A percentile compares a stretch with the other conserved stretches of the same genome.
These are phyloP conservation scores for Amniataba percoides DNA, from an alignment of 2,797 vertebrate species.

Conservation along the genomic window DNA sequence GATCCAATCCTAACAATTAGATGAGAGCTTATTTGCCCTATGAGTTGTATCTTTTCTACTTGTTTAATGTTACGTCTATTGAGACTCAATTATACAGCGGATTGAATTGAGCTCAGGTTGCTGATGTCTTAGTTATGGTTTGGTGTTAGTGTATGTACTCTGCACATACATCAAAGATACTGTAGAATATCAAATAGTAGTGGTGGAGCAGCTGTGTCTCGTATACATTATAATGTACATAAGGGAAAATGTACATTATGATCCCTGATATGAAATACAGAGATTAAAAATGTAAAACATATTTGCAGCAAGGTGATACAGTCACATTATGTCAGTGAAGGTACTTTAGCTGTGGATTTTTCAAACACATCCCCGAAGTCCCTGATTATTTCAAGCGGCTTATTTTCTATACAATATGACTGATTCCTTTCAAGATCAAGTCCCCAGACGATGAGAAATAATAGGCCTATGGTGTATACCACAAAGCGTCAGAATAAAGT, in stretches of 20 bases:
- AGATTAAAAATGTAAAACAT: slow-evolving; percentile 31
- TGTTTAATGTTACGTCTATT: slow-evolving; percentile 63
- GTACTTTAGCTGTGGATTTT: slow-evolving; percentile 63
- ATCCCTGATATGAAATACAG: slow-evolving; percentile 9
- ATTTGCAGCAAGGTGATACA: slow-evolving; percentile 21
- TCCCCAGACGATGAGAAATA: slow-evolving; percentile 61
- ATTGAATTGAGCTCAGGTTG: slow-evolving; percentile 46
- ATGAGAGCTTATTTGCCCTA: slow-evolving; percentile 44
- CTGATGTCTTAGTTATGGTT: slow-evolving; percentile 50
- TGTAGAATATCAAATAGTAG: slow-evolving; percentile 48
- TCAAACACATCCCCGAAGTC: slow-evolving; percentile 56
- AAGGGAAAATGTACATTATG: slow-evolving; percentile 13
- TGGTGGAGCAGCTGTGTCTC: slow-evolving; percentile 6
- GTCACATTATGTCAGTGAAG: slow-evolving; percentile 31
- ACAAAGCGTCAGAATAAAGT: slow-evolving; percentile 61
- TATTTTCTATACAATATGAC: slow-evolving; percentile 52
- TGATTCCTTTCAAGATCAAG: slow-evolving; percentile 64
- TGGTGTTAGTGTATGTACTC: slow-evolving; percentile 30
- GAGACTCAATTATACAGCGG: slow-evolving; percentile 53
- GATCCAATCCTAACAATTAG: slow-evolving; percentile 56
- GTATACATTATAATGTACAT: slow-evolving; percentile 24
- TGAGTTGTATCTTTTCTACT: slow-evolving; percentile 48
- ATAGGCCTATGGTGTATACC: slow-evolving; percentile 57
- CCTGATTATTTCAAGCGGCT: slow-evolving; percentile 42
- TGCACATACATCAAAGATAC: slow-evolving; percentile 52